These are phyloP conservation scores for Epinotia nisella DNA, from an alignment of 2,888 invertebrate genomes.

Conservation along the genomic window DNA sequence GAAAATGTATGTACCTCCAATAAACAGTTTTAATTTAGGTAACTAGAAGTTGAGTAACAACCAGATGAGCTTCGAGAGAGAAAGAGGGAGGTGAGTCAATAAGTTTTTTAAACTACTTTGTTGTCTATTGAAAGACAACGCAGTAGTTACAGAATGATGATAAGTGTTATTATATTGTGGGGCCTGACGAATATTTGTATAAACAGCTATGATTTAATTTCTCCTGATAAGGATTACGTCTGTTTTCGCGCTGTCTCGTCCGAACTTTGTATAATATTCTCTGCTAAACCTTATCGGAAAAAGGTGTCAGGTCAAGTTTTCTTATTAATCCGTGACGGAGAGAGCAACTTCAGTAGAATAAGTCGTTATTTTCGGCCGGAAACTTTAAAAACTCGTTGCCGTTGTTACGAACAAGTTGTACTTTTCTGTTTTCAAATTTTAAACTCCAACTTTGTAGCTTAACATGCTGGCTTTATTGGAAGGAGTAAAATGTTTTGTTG, in stretches of 20 bases:
- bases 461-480: slow-evolving; percentile 30
- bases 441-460: slow-evolving; percentile 24
- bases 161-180: too few species aligned
- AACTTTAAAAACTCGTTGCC: slow-evolving; percentile 39
- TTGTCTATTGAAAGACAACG: too few species aligned
- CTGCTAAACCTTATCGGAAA: slow-evolving; percentile 25
- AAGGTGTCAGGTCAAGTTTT: slow-evolving; percentile 40
- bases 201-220: neutral
- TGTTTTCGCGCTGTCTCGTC: neutral
- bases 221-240: neutral
- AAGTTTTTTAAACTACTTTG: too few species aligned
- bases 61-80: too few species aligned
- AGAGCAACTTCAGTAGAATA: slow-evolving; percentile 28
- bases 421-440: slow-evolving; percentile 41
- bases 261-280: neutral
- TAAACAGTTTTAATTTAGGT: too few species aligned
- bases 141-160: too few species aligned
- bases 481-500: slow-evolving; percentile 27
- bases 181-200: too few species aligned
- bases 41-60: too few species aligned
- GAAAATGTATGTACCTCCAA: too few species aligned
- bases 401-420: slow-evolving; percentile 40
- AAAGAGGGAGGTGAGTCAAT: too few species aligned
- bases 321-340: slow-evolving; percentile 35
- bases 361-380: slow-evolving; percentile 36